Evolutionary conservation across 1,140 invertebrate genomes (phyloP), one percentile per base, ranked within the genome.

Genomic region (Catajapyx aquilonaris): DNA sequence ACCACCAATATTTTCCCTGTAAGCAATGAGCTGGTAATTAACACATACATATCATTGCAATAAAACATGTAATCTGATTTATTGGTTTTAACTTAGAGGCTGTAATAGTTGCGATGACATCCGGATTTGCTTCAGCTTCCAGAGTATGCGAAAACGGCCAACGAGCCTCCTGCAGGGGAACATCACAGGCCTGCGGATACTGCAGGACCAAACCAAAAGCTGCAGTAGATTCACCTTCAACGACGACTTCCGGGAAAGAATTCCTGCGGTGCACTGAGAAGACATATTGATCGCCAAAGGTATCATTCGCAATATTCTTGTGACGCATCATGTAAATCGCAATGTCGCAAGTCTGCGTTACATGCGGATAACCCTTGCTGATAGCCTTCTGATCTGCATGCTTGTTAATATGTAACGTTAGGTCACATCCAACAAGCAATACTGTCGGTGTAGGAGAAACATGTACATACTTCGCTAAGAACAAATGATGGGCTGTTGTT

Each of bases 201-300:
- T 31, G 30, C 30, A 31, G 30, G 30, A 31, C 30, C 30, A 31
- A 7, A 17, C 30, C 30, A 31, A 13, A 5, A 13, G 30, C 30
- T 31, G 30, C 30, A 15, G 30, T 31, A 31, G 18, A 31, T 31
- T 15, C 30, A 17, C 30, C 15, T 31, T 31, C 30, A 31, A 31
- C 30, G 30, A 31, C 30, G 30, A 31, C 7, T 31, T 31, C 18
- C 15, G 30, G 18, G 30, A 31, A 31, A n/a, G n/a, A n/a, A n/a
- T n/a, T n/a, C n/a, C n/a, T n/a, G n/a, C n/a, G n/a, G n/a, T n/a
- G n/a, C n/a, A n/a, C n/a, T n/a, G n/a, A n/a, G n/a, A n/a, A n/a
- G n/a, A n/a, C n/a, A n/a, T n/a, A n/a, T n/a, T n/a, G n/a, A n/a
- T n/a, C n/a, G n/a, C n/a, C n/a, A n/a, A n/a, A n/a, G n/a, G n/a